Evolutionary conservation across 2,888 invertebrate genomes (phyloP).

Genomic region (Drosophila niveifrons): DNA sequence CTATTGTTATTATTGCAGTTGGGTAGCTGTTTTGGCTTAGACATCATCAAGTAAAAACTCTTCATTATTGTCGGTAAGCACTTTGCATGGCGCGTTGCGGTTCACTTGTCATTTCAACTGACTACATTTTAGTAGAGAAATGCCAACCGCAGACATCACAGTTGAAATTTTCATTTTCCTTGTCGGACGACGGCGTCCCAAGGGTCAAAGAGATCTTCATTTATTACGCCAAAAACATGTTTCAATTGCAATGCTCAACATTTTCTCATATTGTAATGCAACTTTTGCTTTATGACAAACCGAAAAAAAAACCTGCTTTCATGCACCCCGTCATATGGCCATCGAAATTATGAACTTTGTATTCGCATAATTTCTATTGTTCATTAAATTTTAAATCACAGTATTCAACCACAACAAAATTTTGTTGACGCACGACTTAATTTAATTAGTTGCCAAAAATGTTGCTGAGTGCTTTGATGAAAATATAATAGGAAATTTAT

Average conservation of each 20-base stretch:
- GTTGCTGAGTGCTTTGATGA: background rate
- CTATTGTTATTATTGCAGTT: background rate
- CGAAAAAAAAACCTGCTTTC: background rate
- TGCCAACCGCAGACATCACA: constrained; percentile 15
- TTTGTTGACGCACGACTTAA: constrained; percentile 3
- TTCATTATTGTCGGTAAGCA: constrained; percentile 65
- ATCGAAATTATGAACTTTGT: background rate
- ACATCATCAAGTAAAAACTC: constrained; percentile 77
- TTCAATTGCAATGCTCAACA: constrained; percentile 2
- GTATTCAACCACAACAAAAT: background rate
- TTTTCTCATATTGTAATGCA: constrained; percentile 8
- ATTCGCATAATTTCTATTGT: background rate
- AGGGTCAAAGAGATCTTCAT: constrained; percentile 26
- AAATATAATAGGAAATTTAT: constrained; percentile 17
- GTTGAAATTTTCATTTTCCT: constrained; percentile 1
- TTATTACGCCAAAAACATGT: constrained; percentile 40
- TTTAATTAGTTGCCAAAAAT: constrained; percentile 6
- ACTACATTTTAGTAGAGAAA: constrained; percentile 43
- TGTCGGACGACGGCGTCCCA: background rate
- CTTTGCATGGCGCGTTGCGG: constrained; percentile 64
- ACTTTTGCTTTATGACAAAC: constrained; percentile 7
- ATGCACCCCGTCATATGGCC: background rate
- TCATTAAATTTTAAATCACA: background rate
- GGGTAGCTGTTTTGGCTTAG: constrained; percentile 36
- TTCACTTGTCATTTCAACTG: constrained; percentile 68